Conservation (phyloP, 2,888 invertebrate species). For the Rhorus exstirpatorius region DNA sequence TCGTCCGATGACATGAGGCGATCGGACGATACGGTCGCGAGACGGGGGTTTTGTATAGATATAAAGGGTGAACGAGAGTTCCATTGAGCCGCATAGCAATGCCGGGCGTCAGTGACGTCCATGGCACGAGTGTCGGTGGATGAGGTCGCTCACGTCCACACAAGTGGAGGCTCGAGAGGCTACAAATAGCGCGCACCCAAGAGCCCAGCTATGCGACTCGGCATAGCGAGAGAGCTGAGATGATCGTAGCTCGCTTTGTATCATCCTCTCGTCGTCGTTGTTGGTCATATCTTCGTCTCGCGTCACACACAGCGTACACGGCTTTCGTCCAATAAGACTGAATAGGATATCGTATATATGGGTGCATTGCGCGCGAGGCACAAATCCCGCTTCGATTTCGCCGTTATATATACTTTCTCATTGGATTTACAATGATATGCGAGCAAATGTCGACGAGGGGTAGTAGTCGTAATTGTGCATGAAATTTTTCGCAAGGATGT, state of each 20-base stretch:
- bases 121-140: conserved; percentile 71
- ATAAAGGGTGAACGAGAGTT: conserved; percentile 61
- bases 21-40: conserved; percentile 26
- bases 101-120: conserved; percentile 77
- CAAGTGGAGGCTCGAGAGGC: conserved; percentile 69
- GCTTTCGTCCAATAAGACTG: conserved; percentile 46
- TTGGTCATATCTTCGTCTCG: conserved; percentile 45
- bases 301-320: conserved; percentile 15
- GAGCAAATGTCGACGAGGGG: conserved; percentile 78
- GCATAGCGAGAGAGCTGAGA: conserved; percentile 60
- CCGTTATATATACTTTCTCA: conserved; percentile 78
- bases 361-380: conserved; percentile 34
- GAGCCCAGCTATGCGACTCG: conserved; percentile 79
- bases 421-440: conserved; percentile 80
- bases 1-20: conserved; percentile 31
- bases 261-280: conserved; percentile 54
- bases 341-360: conserved; percentile 52
- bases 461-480: background rate
- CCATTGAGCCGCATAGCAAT: conserved; percentile 71
- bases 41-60: conserved; percentile 30
- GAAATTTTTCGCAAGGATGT: background rate
- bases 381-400: conserved; percentile 37
- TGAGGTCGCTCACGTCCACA: conserved; percentile 52
- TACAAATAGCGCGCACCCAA: conserved; percentile 83
- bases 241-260: conserved; percentile 56